Evolutionary conservation across 2,888 invertebrate genomes (phyloP).

Genomic region (Vanessa cardui): DNA sequence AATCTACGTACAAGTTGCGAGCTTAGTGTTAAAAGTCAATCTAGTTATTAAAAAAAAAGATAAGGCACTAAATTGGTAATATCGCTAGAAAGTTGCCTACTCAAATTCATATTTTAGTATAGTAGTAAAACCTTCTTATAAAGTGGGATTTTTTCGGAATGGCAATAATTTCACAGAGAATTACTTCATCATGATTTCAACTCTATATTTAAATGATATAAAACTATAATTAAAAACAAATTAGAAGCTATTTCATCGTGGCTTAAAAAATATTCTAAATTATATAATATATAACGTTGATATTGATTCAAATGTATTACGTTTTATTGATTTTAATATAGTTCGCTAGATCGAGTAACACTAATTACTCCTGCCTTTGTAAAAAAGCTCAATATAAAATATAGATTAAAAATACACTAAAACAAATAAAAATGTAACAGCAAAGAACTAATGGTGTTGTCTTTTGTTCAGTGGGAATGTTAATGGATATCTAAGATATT

Average conservation of each 20-base stretch:
- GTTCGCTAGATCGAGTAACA: not conserved
- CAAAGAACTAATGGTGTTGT: no score
- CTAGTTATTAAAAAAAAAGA: constrained; percentile 12
- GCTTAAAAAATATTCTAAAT: no score
- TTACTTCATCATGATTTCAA: not conserved
- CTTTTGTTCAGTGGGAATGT: no score
- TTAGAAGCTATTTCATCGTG: no score
- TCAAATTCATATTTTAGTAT: constrained; percentile 9
- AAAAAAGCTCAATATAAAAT: not conserved
- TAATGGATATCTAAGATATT: no score
- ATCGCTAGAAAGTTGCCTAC: constrained; percentile 26
- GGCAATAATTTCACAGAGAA: not conserved
- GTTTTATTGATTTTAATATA: no score
- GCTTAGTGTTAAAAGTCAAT: constrained; percentile 52
- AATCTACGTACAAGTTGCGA: constrained; percentile 61
- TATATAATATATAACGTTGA: no score
- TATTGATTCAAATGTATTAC: no score
- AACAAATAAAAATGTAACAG: not conserved
- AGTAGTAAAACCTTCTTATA: not conserved
- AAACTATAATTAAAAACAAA: no score
- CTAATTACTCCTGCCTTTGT: not conserved
- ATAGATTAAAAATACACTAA: not conserved
- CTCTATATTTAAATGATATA: no score
- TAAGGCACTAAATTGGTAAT: constrained; percentile 19
- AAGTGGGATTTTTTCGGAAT: not conserved